These are phyloP conservation scores for Agonum fuliginosum DNA, from an alignment of 2,888 invertebrate species.

Conservation along the genomic window DNA sequence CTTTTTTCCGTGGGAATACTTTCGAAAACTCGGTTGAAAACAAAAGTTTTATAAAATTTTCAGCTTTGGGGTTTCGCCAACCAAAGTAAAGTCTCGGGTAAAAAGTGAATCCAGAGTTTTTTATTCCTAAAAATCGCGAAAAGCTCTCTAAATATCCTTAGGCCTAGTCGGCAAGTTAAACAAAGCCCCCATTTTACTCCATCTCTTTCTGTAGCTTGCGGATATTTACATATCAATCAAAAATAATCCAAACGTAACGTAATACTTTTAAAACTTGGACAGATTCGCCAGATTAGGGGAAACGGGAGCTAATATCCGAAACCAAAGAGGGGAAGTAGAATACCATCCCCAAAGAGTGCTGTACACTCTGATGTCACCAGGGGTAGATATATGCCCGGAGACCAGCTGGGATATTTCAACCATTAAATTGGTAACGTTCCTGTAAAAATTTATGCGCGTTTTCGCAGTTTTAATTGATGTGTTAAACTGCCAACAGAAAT, in stretches of 20 bases:
- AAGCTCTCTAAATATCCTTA: constrained; percentile 54
- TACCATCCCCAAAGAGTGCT: constrained; percentile 14
- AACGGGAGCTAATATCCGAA: constrained; percentile 39
- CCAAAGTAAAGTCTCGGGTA: neutral
- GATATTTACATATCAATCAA: constrained; percentile 66
- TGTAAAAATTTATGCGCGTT: constrained; percentile 53
- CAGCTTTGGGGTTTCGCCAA: neutral
- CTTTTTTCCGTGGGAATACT: too few relatives aligned
- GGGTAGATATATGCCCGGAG: constrained; percentile 46
- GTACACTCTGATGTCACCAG: constrained; percentile 43
- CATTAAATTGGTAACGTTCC: constrained; percentile 55
- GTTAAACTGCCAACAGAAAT: constrained; percentile 46
- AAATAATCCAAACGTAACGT: constrained; percentile 64
- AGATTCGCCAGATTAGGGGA: constrained; percentile 43
- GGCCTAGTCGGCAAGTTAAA: constrained; percentile 37
- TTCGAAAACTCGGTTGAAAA: too few relatives aligned
- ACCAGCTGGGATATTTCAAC: constrained; percentile 57
- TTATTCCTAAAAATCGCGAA: constrained; percentile 3
- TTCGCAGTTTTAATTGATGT: constrained; percentile 50
- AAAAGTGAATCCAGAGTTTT: neutral
- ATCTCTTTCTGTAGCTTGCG: constrained; percentile 34
- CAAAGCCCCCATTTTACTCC: constrained; percentile 10
- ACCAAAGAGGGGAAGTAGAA: neutral
- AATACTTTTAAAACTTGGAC: constrained; percentile 64
- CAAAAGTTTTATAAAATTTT: neutral